phyloP scores from a whole-genome alignment of 2,113 vertebrate genomes.

The Macrotis lagotis region DNA sequence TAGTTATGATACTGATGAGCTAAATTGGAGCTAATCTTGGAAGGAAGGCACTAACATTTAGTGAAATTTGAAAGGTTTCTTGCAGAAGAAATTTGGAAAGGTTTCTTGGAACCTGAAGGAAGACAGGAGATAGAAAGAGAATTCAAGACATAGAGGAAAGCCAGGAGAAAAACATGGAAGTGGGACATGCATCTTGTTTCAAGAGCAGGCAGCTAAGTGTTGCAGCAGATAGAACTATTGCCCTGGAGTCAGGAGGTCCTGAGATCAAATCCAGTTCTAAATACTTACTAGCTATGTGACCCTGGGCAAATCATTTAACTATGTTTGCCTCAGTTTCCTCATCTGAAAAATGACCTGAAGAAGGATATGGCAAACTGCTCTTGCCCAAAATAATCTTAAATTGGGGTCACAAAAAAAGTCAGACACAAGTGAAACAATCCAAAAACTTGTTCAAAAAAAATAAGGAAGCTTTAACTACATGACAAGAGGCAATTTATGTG shows the following conservation, averaged over 20 bases:
- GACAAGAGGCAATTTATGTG: background rate
- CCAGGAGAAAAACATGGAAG: background rate
- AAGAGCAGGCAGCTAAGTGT: too few relatives aligned
- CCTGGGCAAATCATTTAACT: too few relatives aligned
- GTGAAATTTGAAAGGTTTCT: background rate
- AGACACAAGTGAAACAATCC: background rate
- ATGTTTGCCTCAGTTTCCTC: too few relatives aligned
- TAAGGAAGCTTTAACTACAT: background rate
- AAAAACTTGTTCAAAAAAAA: background rate
- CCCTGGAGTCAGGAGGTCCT: too few relatives aligned
- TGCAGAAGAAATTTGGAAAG: background rate
- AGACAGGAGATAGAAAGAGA: background rate
- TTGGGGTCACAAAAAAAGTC: background rate
- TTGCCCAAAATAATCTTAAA: background rate
- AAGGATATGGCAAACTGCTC: background rate
- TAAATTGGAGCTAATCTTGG: background rate
- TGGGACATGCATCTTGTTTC: background rate
- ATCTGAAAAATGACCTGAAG: too few relatives aligned
- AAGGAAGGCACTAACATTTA: background rate
- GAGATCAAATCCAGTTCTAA: too few relatives aligned
- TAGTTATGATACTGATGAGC: background rate
- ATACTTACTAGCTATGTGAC: too few relatives aligned
- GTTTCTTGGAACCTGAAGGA: background rate
- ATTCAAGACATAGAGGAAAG: background rate
- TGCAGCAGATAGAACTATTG: too few relatives aligned